Evolutionary conservation across 2,888 invertebrate genomes (phyloP).

Genomic region (Nemoura dubitans): DNA sequence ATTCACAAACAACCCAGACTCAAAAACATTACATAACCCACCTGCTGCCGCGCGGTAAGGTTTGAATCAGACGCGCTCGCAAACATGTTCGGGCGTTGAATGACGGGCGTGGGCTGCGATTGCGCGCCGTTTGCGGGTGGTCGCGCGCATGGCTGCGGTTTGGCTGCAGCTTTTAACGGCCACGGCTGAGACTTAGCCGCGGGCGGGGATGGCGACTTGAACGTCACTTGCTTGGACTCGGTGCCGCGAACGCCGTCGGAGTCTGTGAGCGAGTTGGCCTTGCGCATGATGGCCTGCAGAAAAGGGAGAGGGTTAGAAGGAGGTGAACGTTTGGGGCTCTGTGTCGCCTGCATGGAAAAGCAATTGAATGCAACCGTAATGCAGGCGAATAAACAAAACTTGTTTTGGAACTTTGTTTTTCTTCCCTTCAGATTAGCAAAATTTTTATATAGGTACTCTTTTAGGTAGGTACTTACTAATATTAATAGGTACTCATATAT

Average conservation of each 20-base stretch:
- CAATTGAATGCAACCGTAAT: too few relatives aligned
- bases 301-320: too few relatives aligned
- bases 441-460: too few relatives aligned
- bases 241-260: constrained; percentile 2
- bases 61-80: neutral
- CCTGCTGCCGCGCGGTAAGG: neutral
- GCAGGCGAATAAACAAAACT: too few relatives aligned
- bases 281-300: constrained; percentile 57
- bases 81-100: neutral
- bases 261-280: constrained; percentile 47
- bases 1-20: too few relatives aligned
- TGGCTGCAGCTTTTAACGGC: constrained; percentile 32
- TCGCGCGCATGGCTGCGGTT: neutral
- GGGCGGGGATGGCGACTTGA: constrained; percentile 62
- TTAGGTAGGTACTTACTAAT: too few relatives aligned
- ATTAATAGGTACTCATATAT: too few relatives aligned
- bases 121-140: neutral
- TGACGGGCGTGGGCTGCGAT: neutral
- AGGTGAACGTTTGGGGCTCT: too few relatives aligned
- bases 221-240: constrained; percentile 60
- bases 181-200: constrained; percentile 54
- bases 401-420: too few relatives aligned
- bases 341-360: too few relatives aligned
- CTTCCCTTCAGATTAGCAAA: too few relatives aligned
- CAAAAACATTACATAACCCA: too few relatives aligned